A percentile compares a stretch with the other conserved stretches of the same genome.
Conservation (phyloP, 2,797 vertebrate species). For the Emydoidea blandingii region DNA sequence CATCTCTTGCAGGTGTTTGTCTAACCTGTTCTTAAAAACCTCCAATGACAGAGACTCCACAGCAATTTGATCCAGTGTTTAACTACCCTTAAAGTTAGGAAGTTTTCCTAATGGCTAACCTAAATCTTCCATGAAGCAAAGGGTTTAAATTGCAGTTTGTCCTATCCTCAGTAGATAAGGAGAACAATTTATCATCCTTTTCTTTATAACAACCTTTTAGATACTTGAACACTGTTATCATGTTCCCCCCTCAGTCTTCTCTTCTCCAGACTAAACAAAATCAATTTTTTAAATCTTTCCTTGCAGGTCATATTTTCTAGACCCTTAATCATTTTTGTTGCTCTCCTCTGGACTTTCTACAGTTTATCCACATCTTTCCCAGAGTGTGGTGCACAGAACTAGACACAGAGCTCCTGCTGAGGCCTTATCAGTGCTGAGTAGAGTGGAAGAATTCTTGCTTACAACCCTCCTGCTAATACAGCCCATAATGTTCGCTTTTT, state of each 20-base stretch:
- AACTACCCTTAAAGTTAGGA: background rate
- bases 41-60: too few relatives aligned
- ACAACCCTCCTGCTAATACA: background rate
- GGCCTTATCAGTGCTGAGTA: background rate
- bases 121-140: background rate
- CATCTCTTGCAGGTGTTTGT: background rate
- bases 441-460: background rate
- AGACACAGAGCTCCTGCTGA: background rate
- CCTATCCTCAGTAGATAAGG: background rate
- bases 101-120: background rate
- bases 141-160: background rate
- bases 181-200: background rate
- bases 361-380: background rate
- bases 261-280: background rate
- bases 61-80: background rate
- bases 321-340: background rate
- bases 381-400: background rate
- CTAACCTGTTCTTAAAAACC: background rate
- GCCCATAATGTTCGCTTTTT: background rate
- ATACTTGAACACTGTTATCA: background rate
- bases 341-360: background rate
- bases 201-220: background rate
- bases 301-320: background rate
- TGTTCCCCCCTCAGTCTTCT: background rate
- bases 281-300: background rate